Percentiles rank a stretch among this genome's conserved stretches.
Evolutionary conservation across 2,797 vertebrate genomes (phyloP).

Genomic region (Iguana delicatissima): DNA sequence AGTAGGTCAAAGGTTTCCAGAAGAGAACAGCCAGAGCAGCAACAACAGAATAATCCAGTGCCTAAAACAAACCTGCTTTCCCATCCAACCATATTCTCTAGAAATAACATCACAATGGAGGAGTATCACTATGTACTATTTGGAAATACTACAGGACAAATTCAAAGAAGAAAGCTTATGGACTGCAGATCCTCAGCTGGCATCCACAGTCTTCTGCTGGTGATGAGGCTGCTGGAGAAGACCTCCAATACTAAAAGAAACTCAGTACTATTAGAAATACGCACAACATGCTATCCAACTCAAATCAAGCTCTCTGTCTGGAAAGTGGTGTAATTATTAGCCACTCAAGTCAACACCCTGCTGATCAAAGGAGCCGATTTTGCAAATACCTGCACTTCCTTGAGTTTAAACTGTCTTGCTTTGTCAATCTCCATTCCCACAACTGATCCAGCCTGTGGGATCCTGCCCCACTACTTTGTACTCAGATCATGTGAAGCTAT

Average conservation of each 20-base stretch:
- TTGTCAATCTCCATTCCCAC: neutral
- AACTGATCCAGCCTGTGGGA: neutral
- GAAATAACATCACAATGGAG: neutral
- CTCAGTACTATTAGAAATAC: no score
- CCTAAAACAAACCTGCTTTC: neutral
- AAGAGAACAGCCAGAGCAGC: neutral
- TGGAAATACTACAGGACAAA: neutral
- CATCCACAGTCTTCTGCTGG: neutral
- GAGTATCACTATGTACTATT: no score
- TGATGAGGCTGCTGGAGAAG: neutral
- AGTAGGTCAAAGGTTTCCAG: constrained; percentile 2
- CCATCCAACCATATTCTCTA: neutral
- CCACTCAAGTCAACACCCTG: neutral
- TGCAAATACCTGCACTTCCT: neutral
- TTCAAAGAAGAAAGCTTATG: neutral
- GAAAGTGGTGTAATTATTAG: neutral
- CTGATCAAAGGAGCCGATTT: neutral
- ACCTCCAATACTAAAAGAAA: neutral
- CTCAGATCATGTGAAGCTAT: neutral
- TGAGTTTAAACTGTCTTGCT: neutral
- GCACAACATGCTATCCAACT: neutral
- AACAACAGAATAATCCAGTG: neutral
- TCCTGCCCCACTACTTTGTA: neutral
- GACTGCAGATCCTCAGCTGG: neutral
- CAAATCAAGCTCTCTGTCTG: neutral